phyloP scores from a whole-genome alignment of 2,888 invertebrate genomes.

The Agriopis aurantiaria region DNA sequence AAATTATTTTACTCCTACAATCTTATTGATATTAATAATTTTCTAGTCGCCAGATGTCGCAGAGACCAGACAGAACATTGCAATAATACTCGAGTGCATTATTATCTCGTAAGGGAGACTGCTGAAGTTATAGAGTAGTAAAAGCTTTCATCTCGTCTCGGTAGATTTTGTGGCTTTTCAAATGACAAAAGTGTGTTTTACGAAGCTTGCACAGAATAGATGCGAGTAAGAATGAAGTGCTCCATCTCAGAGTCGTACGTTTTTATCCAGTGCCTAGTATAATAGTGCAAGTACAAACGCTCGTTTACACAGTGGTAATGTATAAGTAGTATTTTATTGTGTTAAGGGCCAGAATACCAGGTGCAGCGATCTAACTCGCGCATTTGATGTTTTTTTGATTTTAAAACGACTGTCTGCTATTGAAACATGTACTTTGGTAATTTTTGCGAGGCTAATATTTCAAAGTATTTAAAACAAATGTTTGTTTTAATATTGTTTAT shows the following conservation, averaged over 20 bases:
- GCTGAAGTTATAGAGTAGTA: slow-evolving; percentile 19
- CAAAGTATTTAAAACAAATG: no score
- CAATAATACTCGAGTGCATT: slow-evolving; percentile 16
- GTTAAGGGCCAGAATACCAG: no score
- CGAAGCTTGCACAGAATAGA: background rate
- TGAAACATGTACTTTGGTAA: no score
- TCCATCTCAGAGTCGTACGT: background rate
- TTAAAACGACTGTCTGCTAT: no score
- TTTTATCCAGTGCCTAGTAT: background rate
- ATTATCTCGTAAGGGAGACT: slow-evolving; percentile 1
- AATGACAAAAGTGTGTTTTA: slow-evolving; percentile 10
- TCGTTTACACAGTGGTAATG: no score
- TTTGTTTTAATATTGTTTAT: no score
- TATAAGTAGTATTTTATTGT: no score
- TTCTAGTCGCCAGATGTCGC: background rate
- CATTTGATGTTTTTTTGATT: no score
- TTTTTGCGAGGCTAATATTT: no score
- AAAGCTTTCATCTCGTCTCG: slow-evolving; percentile 13
- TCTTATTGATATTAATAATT: background rate
- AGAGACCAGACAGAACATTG: slow-evolving; percentile 1
- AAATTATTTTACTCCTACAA: background rate
- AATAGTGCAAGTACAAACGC: no score
- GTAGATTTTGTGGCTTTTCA: slow-evolving; percentile 11
- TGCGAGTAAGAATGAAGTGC: background rate
- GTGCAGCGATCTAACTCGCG: no score